Evolutionary conservation across 2,888 invertebrate genomes (phyloP), one percentile per base, ranked within the genome.

Genomic region (Drosophila algonquin): DNA sequence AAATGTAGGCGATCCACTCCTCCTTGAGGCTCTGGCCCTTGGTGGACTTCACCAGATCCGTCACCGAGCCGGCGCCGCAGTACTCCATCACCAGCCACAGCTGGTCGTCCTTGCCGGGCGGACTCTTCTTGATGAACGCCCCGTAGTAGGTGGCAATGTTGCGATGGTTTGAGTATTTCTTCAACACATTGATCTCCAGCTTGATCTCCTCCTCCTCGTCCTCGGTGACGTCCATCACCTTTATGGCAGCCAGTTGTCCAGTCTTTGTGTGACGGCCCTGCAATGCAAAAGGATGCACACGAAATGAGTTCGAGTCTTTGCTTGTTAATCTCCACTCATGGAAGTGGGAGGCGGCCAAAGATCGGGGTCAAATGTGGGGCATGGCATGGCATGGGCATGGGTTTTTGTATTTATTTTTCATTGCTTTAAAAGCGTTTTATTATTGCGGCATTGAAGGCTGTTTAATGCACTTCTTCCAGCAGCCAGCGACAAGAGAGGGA

Each of bases 171-270:
- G 98, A 98, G 93, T 97, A 98, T 94, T 97, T 99, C 93, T 99
- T 99, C 88, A 99, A 94, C 88, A 99, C 99, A 94, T 99, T 99
- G 89, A 99, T 99, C 94, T 99, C 99, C 90, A 99, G 94, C 93
- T 99, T 99, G 87, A 99, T 99, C 94, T 99, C 99, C 93, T 99
- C 99, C 92, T 99, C 99, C 93, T 99, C 99, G 92, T 99, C 99
- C 95, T 99, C 99, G 85, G 99, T 99, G 90, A 99, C 99, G 93
- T 99, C 99, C 99, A 99, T 99, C 92, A 99, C 99, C 94, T 99
- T 99, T 93, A 99, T 99, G 93, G 99, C 99, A 81, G 99, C 99
- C 94, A 99, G 94, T 93, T 99, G 99, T 81, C 99, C 99, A 84
- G 99, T 99, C 94, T 99, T 99, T 81, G 99, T 99, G 93, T 99